Evolutionary conservation across 2,797 vertebrate species (phyloP), one percentile per base, ranked within the genome.

Genomic region (Lagocephalus sceleratus): DNA sequence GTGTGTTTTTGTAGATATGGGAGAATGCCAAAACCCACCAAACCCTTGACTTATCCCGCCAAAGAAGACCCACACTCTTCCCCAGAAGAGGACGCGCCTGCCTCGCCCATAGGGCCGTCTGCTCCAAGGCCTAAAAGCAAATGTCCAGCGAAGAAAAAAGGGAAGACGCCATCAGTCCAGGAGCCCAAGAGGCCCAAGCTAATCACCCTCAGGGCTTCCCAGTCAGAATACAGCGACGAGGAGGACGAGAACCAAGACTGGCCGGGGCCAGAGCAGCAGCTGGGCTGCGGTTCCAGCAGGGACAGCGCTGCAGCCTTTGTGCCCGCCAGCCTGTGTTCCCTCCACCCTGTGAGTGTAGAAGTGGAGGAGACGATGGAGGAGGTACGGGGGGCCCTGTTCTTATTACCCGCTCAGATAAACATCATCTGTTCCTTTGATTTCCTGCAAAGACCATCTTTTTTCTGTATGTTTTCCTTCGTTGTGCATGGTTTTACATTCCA

Each of bases 361-460:
- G 92, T 97, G 64, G 92, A 95, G 51, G 94, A 97, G 86, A 93
- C 91, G 0, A 85, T 97, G 91, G 94, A 95, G 76, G 96, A 98
- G 95, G 96, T 98, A 88, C 11, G 57, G 41, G 43, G 29, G 44
- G 51, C 17, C 1, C 0, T 38, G 48, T 51, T 15, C n/a, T 5
- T 47, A 23, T 19, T 26, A 9, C 46, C 10, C 22, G 8, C 35
- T 17, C 4, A 16, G 11, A 63, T 20, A 16, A 25, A 46, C 20
- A 12, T 40, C 46, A 52, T 43, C 21, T 45, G 21, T 57, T 63
- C 0, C 26, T 63, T 71, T 68, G 29, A 11, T 67, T 55, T 61
- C 43, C 40, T 10, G 15, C 39, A 41, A 26, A 7, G 17, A 20
- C 48, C 72, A 12, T 6, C 32, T 74, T 14, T 52, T 53, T 9